Percentiles rank a stretch among this genome's conserved stretches.
Conservation (phyloP, 2,113 vertebrate genomes). For the Pampusana beccarii region DNA sequence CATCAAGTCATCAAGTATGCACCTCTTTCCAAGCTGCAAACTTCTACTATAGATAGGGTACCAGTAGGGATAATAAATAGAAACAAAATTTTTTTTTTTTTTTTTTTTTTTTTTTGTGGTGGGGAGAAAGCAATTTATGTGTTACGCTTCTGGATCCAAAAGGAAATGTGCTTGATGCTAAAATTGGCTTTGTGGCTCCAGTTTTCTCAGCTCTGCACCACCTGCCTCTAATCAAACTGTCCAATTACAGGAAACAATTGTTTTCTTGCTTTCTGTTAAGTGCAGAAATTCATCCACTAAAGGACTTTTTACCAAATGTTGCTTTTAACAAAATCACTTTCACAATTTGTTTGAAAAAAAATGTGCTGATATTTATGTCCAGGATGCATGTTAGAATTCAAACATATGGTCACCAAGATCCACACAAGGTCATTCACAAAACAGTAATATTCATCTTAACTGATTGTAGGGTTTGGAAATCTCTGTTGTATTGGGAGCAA, state of each 20-base stretch:
- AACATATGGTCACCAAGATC: not conserved
- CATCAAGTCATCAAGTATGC: not conserved
- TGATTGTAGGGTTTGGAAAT: conserved; percentile 37
- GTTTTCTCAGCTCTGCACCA: conserved; percentile 68
- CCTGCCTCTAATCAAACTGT: conserved; percentile 83
- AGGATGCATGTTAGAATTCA: not conserved
- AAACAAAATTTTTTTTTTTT: conserved; percentile 63
- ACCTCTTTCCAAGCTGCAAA: not conserved
- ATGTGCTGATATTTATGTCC: conserved; percentile 17
- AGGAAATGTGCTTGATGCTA: conserved; percentile 67
- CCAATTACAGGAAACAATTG: conserved; percentile 81
- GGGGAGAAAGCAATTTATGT: conserved; percentile 58
- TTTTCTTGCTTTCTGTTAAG: conserved; percentile 78
- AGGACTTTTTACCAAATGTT: conserved; percentile 68
- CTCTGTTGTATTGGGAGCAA: not conserved
- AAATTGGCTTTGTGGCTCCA: conserved; percentile 72
- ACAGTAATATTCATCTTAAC: not conserved
- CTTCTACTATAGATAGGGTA: conserved; percentile 44
- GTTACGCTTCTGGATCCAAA: conserved; percentile 62
- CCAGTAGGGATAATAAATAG: conserved; percentile 54
- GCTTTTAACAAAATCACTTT: conserved; percentile 39
- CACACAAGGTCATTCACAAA: not conserved
- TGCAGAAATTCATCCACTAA: conserved; percentile 71
- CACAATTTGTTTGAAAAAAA: conserved; percentile 39
- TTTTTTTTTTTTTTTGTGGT: not conserved